Conservation (phyloP, 2,797 vertebrate genomes). For the Lateolabrax maculatus region DNA sequence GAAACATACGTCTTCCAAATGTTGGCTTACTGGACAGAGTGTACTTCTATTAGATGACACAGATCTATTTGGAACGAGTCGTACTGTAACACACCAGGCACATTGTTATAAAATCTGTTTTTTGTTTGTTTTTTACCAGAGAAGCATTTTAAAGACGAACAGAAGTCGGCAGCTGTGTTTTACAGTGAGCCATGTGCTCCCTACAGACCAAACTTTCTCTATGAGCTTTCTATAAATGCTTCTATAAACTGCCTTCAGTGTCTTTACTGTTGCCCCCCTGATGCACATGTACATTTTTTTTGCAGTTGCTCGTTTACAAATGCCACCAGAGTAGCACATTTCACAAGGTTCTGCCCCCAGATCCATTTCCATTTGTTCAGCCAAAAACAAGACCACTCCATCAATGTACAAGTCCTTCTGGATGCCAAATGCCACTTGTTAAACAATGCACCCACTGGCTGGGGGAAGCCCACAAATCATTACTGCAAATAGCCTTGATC, state of each 20-base stretch:
- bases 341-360: constrained; percentile 24
- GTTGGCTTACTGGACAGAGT: too few species aligned
- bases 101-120: neutral
- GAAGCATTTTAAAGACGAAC: neutral
- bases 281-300: constrained; percentile 33
- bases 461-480: constrained; percentile 47
- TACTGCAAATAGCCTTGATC: constrained; percentile 39
- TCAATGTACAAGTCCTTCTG: constrained; percentile 38
- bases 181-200: neutral
- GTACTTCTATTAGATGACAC: too few species aligned
- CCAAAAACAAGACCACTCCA: constrained; percentile 40
- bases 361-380: constrained; percentile 50
- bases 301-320: constrained; percentile 34
- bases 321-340: constrained; percentile 45
- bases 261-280: neutral
- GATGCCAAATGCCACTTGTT: constrained; percentile 56
- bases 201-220: neutral
- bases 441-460: constrained; percentile 29
- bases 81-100: neutral
- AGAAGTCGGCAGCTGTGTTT: neutral
- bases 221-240: neutral
- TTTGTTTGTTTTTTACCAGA: neutral
- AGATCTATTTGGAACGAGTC: neutral
- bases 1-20: neutral
- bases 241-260: neutral